phyloP scores from a whole-genome alignment of 2,113 vertebrate genomes.

The Malaclemys terrapin region DNA sequence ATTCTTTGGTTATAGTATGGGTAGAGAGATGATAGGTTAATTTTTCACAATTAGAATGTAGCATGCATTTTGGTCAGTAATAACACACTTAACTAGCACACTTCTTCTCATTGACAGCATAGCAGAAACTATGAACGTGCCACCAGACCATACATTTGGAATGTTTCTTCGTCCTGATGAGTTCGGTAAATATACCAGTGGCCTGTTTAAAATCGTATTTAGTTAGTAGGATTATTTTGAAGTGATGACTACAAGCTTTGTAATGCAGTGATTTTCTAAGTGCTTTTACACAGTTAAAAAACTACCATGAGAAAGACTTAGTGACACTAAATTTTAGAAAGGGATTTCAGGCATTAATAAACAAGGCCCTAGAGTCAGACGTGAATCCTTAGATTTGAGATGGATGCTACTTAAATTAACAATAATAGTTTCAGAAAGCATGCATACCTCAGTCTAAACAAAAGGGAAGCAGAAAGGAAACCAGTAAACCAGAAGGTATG shows the following conservation, averaged over 20 bases:
- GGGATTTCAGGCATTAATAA: not conserved
- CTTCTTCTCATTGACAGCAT: slow-evolving; percentile 71
- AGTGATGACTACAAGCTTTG: not conserved
- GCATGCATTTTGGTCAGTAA: not conserved
- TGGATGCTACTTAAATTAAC: not conserved
- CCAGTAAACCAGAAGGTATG: not conserved
- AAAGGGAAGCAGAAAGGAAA: not conserved
- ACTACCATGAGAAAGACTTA: not conserved
- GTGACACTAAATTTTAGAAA: not conserved
- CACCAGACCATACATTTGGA: slow-evolving; percentile 78
- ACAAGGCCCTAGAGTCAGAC: not conserved
- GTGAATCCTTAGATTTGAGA: not conserved
- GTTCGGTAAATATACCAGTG: slow-evolving; percentile 70
- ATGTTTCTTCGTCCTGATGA: slow-evolving; percentile 43
- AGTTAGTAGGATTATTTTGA: not conserved
- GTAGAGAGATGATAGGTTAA: not conserved
- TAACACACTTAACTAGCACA: slow-evolving; percentile 1
- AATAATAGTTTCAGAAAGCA: not conserved
- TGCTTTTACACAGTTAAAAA: not conserved
- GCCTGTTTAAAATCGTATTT: not conserved
- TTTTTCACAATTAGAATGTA: not conserved
- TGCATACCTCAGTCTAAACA: not conserved
- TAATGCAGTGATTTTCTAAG: not conserved
- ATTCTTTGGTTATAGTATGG: not conserved
- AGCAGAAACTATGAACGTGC: slow-evolving; percentile 78